These are phyloP conservation scores for Glossosoma conforme DNA, from an alignment of 1,140 invertebrate genomes.

Conservation along the genomic window DNA sequence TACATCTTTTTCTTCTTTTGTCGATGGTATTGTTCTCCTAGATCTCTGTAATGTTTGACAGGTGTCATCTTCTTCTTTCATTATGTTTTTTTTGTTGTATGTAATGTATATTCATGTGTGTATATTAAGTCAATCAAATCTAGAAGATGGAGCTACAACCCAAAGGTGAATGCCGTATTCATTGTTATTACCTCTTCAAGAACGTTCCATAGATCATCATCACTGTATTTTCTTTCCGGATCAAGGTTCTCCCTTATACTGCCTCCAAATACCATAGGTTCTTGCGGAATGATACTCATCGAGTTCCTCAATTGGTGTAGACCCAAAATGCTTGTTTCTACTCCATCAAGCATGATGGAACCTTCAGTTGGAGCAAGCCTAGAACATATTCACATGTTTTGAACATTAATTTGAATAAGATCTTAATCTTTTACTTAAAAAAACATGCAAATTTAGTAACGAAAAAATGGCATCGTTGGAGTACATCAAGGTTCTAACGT, in stretches of 20 bases:
- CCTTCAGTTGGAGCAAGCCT: constrained; percentile 46
- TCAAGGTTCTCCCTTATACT: constrained; percentile 65
- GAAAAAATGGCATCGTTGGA: not conserved
- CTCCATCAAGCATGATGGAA: constrained; percentile 56
- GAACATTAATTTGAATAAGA: not conserved
- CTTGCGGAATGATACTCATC: constrained; percentile 68
- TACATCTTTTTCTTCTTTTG: no score
- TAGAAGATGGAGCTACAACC: not conserved
- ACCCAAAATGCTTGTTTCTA: constrained; percentile 51
- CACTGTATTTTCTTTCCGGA: constrained; percentile 55
- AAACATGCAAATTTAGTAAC: not conserved
- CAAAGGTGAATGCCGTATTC: not conserved
- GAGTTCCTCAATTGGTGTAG: constrained; percentile 56
- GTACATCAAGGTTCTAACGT: not conserved
- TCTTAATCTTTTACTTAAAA: not conserved
- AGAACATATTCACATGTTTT: constrained; percentile 5
- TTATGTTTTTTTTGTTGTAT: not conserved
- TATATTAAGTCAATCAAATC: not conserved
- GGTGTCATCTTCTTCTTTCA: not conserved
- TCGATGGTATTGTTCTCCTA: no score
- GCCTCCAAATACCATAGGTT: constrained; percentile 65
- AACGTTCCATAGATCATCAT: constrained; percentile 64
- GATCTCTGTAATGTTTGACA: no score
- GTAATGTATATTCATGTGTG: not conserved
- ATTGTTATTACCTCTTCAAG: constrained; percentile 58